Base-by-base conservation (phyloP, 2,797 vertebrate species). In the Dendrocincla fuliginosa region DNA sequence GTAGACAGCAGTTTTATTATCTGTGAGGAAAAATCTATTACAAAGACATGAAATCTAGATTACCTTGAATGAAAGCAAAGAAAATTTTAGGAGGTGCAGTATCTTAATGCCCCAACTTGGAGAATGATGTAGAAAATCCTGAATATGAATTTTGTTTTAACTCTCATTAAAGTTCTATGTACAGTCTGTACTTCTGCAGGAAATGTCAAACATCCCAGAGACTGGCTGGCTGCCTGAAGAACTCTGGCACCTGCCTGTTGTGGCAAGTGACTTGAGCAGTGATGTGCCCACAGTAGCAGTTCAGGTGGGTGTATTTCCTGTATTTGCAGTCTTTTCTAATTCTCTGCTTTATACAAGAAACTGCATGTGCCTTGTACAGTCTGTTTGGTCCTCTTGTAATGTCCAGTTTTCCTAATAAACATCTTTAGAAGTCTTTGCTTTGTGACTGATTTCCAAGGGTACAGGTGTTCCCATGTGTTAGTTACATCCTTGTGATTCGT, bases 321-420 rank as follows among this genome's bases (percentile, higher is more conserved):
- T 85, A 10, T 94, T 89, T 88, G 42, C 79, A 92, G 59, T 78
- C 68, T 68, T 55, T 27, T 50, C 67, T 77, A 77, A 50, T 82
- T 81, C 75, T 87, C 5, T 83, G 30, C 80, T 32, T 56, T 80
- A 55, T 53, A 59, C 41, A 57, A 56, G 33, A 75, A 90, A 46
- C 63, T 79, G 46, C 69, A 61, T 5, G 0, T 90, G 70, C 50
- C 52, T 44, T 89, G 67, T 96, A 55, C 60, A 73, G 39, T 61
- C 52, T 73, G 32, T 74, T 95, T 94, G 5, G 15, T 92, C 59
- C 70, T 89, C 37, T 83, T 97, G 96, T 97, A 96, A 84, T 53
- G 63, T 81, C 61, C 5, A 2, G 2, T 89, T 96, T 89, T 89
- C 69, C 88, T 79, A 97, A 97, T 97, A 97, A 97, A 97, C 47